A percentile compares a stretch with the other conserved stretches of the same genome.
phyloP scores from a whole-genome alignment of 2,113 vertebrate genomes.

The zebrafish (Danio rerio) region DNA sequence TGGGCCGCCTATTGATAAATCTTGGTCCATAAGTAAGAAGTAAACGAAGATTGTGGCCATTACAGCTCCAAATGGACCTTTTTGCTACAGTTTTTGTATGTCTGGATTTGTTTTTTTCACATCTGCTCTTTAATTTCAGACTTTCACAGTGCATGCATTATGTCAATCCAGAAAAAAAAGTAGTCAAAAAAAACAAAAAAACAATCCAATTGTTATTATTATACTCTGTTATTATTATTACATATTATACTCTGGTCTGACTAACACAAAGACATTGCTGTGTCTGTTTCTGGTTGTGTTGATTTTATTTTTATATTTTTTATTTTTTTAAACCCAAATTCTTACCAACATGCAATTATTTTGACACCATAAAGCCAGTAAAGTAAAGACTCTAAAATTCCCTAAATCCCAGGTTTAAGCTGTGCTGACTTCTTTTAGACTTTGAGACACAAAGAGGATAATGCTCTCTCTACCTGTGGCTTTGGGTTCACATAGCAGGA shows the following conservation, averaged over 20 bases:
- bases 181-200: too few species aligned
- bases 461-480: slow-evolving; percentile 16
- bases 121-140: too few species aligned
- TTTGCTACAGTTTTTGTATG: too few species aligned
- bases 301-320: too few species aligned
- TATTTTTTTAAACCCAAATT: neutral
- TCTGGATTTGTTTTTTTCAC: too few species aligned
- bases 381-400: neutral
- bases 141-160: too few species aligned
- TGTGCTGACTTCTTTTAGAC: neutral
- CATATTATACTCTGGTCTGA: neutral
- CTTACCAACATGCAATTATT: slow-evolving; percentile 3
- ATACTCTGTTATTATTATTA: too few species aligned
- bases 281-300: slow-evolving; percentile 2
- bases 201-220: neutral
- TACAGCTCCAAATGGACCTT: too few species aligned
- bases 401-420: slow-evolving; percentile 10
- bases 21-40: too few species aligned
- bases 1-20: too few species aligned
- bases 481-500: slow-evolving; percentile 26
- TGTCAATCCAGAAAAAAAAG: too few species aligned
- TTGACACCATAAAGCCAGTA: neutral
- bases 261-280: neutral
- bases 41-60: too few species aligned
- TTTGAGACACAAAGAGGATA: slow-evolving; percentile 35